Evolutionary conservation across 2,113 vertebrate species (phyloP).

Genomic region (Crotalus helleri): DNA sequence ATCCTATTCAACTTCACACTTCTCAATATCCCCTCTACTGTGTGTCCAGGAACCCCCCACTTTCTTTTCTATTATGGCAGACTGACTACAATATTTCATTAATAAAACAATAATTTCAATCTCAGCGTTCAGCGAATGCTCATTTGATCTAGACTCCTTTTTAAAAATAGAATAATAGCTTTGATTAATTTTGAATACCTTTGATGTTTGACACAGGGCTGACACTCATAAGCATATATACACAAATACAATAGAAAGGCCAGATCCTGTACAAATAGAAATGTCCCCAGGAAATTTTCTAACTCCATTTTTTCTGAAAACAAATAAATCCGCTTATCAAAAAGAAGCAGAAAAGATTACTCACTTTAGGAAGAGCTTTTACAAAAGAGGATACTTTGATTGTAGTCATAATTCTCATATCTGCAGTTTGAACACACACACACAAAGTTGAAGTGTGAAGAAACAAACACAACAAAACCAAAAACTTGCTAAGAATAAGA

Average conservation of each 20-base stretch:
- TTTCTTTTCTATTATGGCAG: neutral
- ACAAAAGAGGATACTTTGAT: neutral
- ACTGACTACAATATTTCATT: conserved; percentile 5
- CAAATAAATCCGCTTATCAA: conserved; percentile 27
- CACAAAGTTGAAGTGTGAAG: neutral
- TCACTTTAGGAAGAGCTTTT: neutral
- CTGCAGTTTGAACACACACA: neutral
- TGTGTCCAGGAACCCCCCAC: neutral
- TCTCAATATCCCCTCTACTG: too few relatives aligned
- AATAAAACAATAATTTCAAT: neutral
- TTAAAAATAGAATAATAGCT: conserved; percentile 16
- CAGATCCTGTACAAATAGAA: neutral
- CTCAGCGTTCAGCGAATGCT: accelerated
- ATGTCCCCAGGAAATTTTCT: conserved; percentile 16
- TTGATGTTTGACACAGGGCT: conserved; percentile 14
- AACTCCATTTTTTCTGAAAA: conserved; percentile 17
- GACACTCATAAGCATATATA: neutral
- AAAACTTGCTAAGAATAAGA: neutral
- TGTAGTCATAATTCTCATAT: neutral
- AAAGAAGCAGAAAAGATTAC: neutral
- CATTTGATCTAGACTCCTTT: conserved; percentile 7
- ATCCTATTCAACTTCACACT: too few relatives aligned
- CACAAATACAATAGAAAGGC: neutral
- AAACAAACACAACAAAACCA: neutral
- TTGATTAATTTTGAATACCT: conserved; percentile 22